Evolutionary conservation across 1,140 invertebrate species (phyloP).

Genomic region (Dendrolimus kikuchii): DNA sequence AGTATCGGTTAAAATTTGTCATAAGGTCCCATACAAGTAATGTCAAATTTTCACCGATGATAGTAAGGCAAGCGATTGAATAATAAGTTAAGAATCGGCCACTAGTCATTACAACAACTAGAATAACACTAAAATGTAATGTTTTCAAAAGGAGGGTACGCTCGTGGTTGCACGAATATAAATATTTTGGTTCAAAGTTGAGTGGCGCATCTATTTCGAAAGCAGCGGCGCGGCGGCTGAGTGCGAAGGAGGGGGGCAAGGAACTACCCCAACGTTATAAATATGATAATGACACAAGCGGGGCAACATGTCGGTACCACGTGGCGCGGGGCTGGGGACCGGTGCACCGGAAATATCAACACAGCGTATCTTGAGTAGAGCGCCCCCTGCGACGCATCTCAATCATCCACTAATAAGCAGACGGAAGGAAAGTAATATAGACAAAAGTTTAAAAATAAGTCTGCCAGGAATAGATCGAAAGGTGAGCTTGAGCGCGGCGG

Average conservation of each 20-base stretch:
- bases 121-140: too few species aligned
- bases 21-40: too few species aligned
- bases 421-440: constrained; percentile 67
- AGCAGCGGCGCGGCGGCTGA: neutral
- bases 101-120: too few species aligned
- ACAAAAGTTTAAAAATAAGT: constrained; percentile 68
- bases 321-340: constrained; percentile 20
- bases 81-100: too few species aligned
- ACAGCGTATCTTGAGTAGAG: constrained; percentile 44
- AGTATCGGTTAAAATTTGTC: too few species aligned
- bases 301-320: constrained; percentile 14
- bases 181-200: too few species aligned
- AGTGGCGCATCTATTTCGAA: constrained; percentile 8
- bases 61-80: too few species aligned
- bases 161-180: too few species aligned
- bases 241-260: constrained; percentile 2
- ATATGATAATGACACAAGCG: constrained; percentile 21
- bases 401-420: constrained; percentile 68
- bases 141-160: too few species aligned
- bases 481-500: constrained; percentile 61
- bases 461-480: constrained; percentile 62
- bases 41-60: too few species aligned
- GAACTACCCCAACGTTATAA: constrained; percentile 19
- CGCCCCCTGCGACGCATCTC: constrained; percentile 65
- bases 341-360: constrained; percentile 47